These are phyloP conservation scores for Adrianichthys oophorus DNA, from an alignment of 2,797 vertebrate genomes.

Conservation along the genomic window DNA sequence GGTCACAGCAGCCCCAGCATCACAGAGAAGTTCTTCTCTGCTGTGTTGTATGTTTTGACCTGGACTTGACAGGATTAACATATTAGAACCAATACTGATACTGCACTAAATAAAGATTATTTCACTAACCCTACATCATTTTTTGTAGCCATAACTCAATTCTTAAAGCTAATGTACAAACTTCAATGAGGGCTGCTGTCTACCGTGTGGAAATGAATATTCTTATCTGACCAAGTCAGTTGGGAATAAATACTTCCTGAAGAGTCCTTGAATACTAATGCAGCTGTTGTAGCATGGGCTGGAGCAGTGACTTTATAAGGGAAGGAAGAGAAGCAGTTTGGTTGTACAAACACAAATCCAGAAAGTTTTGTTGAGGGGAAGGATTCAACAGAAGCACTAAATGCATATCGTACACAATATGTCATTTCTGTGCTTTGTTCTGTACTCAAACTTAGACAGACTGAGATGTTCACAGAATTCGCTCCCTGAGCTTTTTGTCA, in stretches of 20 bases:
- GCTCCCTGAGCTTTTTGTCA: no score
- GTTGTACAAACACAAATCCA: not conserved
- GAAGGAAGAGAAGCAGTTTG: not conserved
- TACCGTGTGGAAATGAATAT: not conserved
- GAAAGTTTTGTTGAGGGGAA: not conserved
- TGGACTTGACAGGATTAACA: not conserved
- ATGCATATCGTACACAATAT: no score
- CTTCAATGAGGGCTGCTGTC: not conserved
- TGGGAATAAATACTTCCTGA: not conserved
- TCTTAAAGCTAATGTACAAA: not conserved
- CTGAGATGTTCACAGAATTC: no score
- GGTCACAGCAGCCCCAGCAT: conserved; percentile 11
- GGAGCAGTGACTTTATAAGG: no score
- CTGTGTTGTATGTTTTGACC: conserved; percentile 4
- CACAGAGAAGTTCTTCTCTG: not conserved
- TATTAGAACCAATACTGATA: not conserved
- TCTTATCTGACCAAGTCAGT: not conserved
- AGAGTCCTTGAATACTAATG: no score
- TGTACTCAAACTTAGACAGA: no score
- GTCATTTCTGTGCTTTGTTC: no score
- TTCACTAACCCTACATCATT: not conserved
- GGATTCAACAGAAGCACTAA: not conserved
- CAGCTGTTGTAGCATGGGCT: no score
- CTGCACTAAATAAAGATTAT: not conserved
- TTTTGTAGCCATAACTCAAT: not conserved